Base-by-base conservation (phyloP, 2,888 invertebrate genomes). In the Flexamia atlantica region DNA sequence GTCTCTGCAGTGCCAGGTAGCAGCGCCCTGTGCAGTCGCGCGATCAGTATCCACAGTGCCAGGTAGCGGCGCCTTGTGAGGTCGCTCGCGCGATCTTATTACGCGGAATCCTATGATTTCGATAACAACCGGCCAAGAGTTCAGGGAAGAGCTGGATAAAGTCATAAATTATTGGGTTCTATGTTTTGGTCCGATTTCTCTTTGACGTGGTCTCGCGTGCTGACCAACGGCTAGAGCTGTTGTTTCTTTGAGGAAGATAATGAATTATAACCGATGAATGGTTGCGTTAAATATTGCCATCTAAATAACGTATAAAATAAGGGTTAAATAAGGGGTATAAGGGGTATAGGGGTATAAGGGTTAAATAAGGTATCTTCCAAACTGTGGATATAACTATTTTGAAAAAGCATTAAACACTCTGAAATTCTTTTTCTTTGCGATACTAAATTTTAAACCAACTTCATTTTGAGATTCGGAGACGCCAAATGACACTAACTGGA, bases 81-180 rank as follows among this genome's bases (percentile, higher is more conserved):
- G 28, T 28, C 64, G 64, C 28, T 30, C 30, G 23, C 23, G 68
- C 68, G 20, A 20, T 70, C 23, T 70, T 70, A 70, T 70, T 70
- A 70, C 36, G 14, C 9, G 40, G 70, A 64, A 64, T 30, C 70
- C 70, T 40, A 20, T 70, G 70, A 70, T 70, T 70, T 70, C 20
- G 40, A 20, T 70, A 70, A 70, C 36, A 9, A 70, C 30, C 64
- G 64, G 40, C 4, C 20, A 32, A 25, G 10, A 9, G 3, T 60
- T 60, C 23, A 25, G 28, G 10, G 70, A 70, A 40, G 40, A 70
- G 40, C 36, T 40, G 70, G 40, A 20, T 36, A 20, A 40, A 70
- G 40, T 30, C 30, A 40, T 70, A 70, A 40, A 70, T 70, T 40
- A 70, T 70, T 40, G 40, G 36, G 5, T n/a, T 5, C 70, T 36